A percentile compares a stretch with the other conserved stretches of the same genome.
These are phyloP conservation scores for Pollachius pollachius DNA, from an alignment of 2,113 vertebrate species.

Conservation along the genomic window DNA sequence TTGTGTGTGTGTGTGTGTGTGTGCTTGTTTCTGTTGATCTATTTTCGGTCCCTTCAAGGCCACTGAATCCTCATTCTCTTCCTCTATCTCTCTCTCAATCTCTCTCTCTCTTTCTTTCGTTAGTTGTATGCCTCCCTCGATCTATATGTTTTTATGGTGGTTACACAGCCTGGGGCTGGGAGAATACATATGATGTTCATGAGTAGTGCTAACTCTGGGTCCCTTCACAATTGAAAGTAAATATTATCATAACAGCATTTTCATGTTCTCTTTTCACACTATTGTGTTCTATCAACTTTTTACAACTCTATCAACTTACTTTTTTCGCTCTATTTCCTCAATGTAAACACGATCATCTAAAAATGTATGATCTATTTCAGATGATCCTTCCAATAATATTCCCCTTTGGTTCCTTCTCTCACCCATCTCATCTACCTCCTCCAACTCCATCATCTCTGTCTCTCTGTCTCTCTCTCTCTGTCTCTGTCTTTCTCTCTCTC, in stretches of 20 bases:
- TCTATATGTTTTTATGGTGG: conserved; percentile 3
- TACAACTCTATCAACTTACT: too few species aligned
- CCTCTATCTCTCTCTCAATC: neutral
- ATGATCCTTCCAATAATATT: too few species aligned
- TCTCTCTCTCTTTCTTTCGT: conserved; percentile 1
- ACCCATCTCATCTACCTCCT: neutral
- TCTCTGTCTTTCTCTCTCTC: conserved; percentile 32
- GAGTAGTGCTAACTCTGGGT: too few species aligned
- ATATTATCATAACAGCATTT: too few species aligned
- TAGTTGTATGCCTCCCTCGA: neutral
- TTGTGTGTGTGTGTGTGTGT: conserved; percentile 38
- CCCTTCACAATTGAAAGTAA: too few species aligned
- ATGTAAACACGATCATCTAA: too few species aligned
- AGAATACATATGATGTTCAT: too few species aligned
- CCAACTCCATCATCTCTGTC: neutral
- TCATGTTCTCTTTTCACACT: too few species aligned
- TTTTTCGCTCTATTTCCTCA: too few species aligned
- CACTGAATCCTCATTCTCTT: conserved; percentile 45
- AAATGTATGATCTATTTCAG: too few species aligned
- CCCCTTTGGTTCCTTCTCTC: neutral
- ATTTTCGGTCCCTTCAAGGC: conserved; percentile 65
- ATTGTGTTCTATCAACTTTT: too few species aligned
- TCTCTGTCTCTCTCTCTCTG: conserved; percentile 11
- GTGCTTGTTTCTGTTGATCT: conserved; percentile 29
- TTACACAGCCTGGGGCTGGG: too few species aligned